A percentile compares a stretch with the other conserved stretches of the same genome.
phyloP scores from a whole-genome alignment of 2,113 vertebrate genomes.

The Herpetotheres cachinnans region DNA sequence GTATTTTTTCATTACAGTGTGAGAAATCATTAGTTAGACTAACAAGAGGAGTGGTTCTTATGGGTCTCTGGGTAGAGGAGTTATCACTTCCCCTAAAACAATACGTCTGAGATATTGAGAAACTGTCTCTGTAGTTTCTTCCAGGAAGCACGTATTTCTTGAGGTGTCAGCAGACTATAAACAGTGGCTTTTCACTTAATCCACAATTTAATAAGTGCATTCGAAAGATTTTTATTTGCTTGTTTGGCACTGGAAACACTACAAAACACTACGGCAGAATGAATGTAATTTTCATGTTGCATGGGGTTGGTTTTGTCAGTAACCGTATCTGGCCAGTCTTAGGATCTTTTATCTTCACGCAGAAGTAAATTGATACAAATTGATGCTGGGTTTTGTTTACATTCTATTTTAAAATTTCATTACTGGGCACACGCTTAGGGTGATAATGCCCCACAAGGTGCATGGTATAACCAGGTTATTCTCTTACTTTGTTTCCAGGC shows the following conservation, averaged over 20 bases:
- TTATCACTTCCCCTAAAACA: not conserved
- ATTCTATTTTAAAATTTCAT: not conserved
- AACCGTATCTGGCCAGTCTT: rapidly evolving
- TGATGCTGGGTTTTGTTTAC: not conserved
- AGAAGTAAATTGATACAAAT: not conserved
- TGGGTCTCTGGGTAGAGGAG: not conserved
- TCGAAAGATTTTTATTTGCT: not conserved
- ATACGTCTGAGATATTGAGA: not conserved
- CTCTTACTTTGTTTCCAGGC: not conserved
- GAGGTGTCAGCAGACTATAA: not conserved
- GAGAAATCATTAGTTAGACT: not conserved
- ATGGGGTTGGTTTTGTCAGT: not conserved
- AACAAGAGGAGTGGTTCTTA: not conserved
- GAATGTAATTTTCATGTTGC: not conserved
- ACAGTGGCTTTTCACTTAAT: not conserved
- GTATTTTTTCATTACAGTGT: not conserved
- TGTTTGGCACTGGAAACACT: not conserved
- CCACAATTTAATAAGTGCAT: not conserved
- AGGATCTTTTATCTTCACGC: not conserved
- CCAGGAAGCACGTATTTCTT: not conserved
- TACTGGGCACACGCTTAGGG: not conserved
- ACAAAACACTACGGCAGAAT: not conserved
- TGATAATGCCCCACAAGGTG: not conserved
- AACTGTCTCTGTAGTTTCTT: not conserved
- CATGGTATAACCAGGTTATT: not conserved